Base-by-base conservation (phyloP, 2,797 vertebrate species). In the Triplophysa yarkandensis region DNA sequence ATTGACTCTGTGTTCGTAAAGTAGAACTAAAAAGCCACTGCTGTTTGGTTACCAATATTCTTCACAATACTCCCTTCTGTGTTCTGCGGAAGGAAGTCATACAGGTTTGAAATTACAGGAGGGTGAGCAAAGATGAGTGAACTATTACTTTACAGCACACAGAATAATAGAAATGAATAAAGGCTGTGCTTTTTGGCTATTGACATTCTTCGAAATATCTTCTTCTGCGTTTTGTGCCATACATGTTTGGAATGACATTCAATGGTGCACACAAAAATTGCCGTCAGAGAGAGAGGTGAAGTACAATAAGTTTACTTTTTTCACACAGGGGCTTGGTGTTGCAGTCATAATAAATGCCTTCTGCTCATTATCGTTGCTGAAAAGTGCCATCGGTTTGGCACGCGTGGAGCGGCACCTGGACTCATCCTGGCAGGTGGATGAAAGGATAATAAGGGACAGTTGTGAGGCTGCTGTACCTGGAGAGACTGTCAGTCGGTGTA, bases 361-460 rank as follows among this genome's bases (percentile, higher is more conserved):
- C 43, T n/a, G 28, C 52, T 74, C 50, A 25, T 74, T 74, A 57
- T 54, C 62, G 41, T 67, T 28, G 50, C 32, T 14, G 34, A 39
- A 62, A 28, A 34, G 36, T 41, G 39, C 11, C n/a, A 64, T 62
- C 2, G 27, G 62, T 30, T 39, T 77, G 30, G 67, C 21, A 66
- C 54, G 28, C 27, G 7, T 39, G 7, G 65, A 74, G 71, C 27
- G 30, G 43, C 50, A 46, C n/a, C 50, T 58, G 41, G 17, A 10
- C 8, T 6, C 48, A 52, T 68, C 32, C 48, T 65, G 23, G 25
- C 46, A 48, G 61, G 54, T 27, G 46, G 65, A 77, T 65, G 43
- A 73, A 68, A 70, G 43, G 68, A 78, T 76, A 79, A 78, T 62
- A 74, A 69, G 70, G 19, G 58, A n/a, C 60, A 43, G 54, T 52